Evolutionary conservation across 2,797 vertebrate genomes (phyloP).

Genomic region (Miichthys miiuy): DNA sequence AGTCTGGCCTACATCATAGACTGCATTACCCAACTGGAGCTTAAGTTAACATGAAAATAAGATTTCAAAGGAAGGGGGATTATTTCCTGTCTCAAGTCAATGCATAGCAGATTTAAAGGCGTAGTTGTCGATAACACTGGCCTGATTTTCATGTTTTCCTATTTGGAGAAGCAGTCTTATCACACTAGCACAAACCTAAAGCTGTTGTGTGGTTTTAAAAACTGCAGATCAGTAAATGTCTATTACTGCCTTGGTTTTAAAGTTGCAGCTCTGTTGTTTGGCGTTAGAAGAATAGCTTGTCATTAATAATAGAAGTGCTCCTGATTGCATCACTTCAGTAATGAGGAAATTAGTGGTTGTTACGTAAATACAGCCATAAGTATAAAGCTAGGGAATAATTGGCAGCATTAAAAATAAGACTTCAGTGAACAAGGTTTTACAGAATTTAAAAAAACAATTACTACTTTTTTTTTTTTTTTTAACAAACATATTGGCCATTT

Average conservation of each 20-base stretch:
- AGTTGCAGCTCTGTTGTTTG: conserved; percentile 8
- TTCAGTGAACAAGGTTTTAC: neutral
- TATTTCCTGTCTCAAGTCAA: conserved; percentile 5
- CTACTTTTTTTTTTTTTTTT: neutral
- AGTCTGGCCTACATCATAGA: conserved; percentile 13
- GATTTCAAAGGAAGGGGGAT: conserved; percentile 9
- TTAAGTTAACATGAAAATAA: conserved; percentile 26
- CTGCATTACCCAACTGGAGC: conserved; percentile 9
- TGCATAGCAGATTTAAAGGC: conserved; percentile 13
- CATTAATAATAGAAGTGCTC: conserved; percentile 38
- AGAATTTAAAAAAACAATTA: neutral
- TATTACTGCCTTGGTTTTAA: neutral
- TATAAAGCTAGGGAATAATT: conserved; percentile 31
- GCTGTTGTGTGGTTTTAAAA: conserved; percentile 2
- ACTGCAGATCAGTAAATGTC: neutral
- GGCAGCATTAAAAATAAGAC: neutral
- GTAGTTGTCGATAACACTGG: conserved; percentile 13
- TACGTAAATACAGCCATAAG: conserved; percentile 16
- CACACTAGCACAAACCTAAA: conserved; percentile 1
- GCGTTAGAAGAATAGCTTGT: conserved; percentile 26
- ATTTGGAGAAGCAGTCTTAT: conserved; percentile 16
- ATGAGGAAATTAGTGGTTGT: conserved; percentile 29
- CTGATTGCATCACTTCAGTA: conserved; percentile 39
- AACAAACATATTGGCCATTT: conserved; percentile 22
- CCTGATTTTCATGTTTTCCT: conserved; percentile 1